Evolutionary conservation across 2,888 invertebrate genomes (phyloP), one percentile per base, ranked within the genome.

Genomic region (Sabellastarte sp.): DNA sequence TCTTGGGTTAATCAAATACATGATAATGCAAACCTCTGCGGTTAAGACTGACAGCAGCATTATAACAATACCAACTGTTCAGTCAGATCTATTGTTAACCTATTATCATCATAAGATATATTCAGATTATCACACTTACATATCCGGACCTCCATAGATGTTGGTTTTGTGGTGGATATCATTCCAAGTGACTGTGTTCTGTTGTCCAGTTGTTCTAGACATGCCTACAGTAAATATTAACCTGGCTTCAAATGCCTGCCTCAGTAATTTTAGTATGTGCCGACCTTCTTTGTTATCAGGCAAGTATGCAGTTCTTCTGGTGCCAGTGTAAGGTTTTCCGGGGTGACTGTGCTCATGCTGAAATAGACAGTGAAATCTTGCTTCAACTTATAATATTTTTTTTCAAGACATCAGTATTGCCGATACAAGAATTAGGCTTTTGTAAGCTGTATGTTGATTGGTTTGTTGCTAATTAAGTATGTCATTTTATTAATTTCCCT

Each of bases 151-250:
- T 10, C 80, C 79, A 41, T 57, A 24, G 3, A 69, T 63, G 51
- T 62, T 74, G 30, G 79, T 80, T 67, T 80, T 80, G 67, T 80
- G 80, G 59, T 80, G 79, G 50, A 80, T 75, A 59, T 80, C 79
- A 63, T 80, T 79, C 80, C 79, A 80, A 1, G 74, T 74, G 32
- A 80, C 70, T 2, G 73, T 72, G 57, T 71, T 71, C 31, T 71
- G 66, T 24, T 60, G 64, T 20, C 79, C 80, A 5, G 76, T 75
- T 3, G 77, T 80, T 3, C 66, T 58, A 2, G 80, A 80, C 15
- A 68, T 68, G 2, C 80, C 78, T 32, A 80, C 70, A 1, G 79
- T 79, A 59, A 80, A 80, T 3, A 74, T 66, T 41, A 80, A 58
- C n/a, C 73, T 63, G 30, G 72, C 71, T 20, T 78, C 65, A 60